Percentiles rank a stretch among this genome's conserved stretches.
Evolutionary conservation across 2,797 vertebrate genomes (phyloP).

Genomic region (Semotilus atromaculatus): DNA sequence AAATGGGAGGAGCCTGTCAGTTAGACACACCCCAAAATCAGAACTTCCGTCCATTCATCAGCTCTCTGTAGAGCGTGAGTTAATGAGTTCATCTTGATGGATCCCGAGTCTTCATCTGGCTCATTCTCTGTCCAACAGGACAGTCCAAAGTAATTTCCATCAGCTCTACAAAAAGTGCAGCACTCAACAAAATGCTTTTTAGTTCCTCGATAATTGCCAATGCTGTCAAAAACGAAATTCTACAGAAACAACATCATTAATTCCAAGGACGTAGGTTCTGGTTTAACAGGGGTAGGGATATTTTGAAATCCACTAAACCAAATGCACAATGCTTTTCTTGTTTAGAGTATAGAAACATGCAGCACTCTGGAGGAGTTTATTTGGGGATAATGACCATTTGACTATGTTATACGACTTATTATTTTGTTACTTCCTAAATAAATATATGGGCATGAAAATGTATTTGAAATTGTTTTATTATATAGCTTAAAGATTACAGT

Average conservation of each 20-base stretch:
- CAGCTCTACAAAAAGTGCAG: neutral
- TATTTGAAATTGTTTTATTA: neutral
- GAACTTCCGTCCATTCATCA: conserved; percentile 45
- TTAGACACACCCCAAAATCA: conserved; percentile 42
- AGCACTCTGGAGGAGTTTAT: neutral
- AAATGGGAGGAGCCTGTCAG: conserved; percentile 62
- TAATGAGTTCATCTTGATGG: conserved; percentile 46
- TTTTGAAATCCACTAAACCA: conserved; percentile 1
- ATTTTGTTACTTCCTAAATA: neutral
- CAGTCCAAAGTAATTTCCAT: conserved; percentile 6
- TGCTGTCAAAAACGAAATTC: neutral
- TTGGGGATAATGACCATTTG: too few species aligned
- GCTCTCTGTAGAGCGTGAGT: conserved; percentile 21
- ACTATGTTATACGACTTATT: neutral
- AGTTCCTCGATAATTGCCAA: neutral
- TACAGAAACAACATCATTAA: neutral
- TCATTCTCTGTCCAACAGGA: conserved; percentile 4
- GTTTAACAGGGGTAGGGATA: neutral
- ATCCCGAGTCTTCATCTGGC: conserved; percentile 16
- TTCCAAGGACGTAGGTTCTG: neutral
- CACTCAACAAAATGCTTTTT: conserved; percentile 17
- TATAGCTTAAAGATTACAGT: neutral
- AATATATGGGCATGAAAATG: neutral
- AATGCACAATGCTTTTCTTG: neutral
- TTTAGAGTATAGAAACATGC: neutral